These are phyloP conservation scores for Silurus asotus DNA, from an alignment of 2,113 vertebrate species.

Conservation along the genomic window DNA sequence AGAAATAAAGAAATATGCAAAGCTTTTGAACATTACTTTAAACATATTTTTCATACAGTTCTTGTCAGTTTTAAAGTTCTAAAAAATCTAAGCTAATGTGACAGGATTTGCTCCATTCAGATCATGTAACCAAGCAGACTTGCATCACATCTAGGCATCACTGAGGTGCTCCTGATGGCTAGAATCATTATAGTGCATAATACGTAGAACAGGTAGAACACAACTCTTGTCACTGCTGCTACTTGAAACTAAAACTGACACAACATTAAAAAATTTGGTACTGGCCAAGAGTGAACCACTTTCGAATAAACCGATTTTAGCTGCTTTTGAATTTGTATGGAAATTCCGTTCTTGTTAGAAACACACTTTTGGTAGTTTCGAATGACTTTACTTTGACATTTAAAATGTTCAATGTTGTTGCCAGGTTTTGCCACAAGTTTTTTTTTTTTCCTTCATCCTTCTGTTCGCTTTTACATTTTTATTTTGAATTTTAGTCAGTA, in stretches of 20 bases:
- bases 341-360: neutral
- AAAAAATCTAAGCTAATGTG: neutral
- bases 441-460: neutral
- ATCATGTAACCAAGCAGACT: neutral
- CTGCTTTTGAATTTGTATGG: neutral
- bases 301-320: neutral
- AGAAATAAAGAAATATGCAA: neutral
- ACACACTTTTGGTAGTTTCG: neutral
- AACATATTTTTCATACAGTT: conserved; percentile 20
- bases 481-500: neutral
- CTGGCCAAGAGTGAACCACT: neutral
- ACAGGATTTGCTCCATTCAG: neutral
- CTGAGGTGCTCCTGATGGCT: neutral
- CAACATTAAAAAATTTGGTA: neutral
- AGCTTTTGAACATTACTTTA: neutral
- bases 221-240: neutral
- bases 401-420: too few relatives aligned
- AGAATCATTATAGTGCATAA: neutral
- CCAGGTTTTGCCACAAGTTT: neutral
- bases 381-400: neutral
- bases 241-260: neutral
- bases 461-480: neutral
- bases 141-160: neutral
- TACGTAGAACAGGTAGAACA: neutral
- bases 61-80: neutral